phyloP scores from a whole-genome alignment of 2,797 vertebrate species.

The Muraenolepis orangiensis region DNA sequence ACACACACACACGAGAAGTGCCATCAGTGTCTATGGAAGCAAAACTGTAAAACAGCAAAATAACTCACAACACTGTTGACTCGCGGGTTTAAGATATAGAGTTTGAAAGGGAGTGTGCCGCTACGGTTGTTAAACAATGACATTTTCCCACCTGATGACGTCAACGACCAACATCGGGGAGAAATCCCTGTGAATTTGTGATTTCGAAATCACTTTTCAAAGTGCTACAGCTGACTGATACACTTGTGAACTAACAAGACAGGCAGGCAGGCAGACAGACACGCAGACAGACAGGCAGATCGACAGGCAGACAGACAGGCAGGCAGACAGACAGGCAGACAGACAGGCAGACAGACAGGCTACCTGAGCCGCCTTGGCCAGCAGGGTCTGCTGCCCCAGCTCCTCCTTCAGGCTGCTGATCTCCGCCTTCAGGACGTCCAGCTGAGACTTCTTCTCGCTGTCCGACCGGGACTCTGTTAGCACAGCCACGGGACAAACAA shows the following conservation, averaged over 20 bases:
- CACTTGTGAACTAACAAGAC: not conserved
- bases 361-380: conserved; percentile 79
- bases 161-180: not conserved
- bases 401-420: conserved; percentile 84
- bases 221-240: no score
- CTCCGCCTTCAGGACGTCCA: conserved; percentile 79
- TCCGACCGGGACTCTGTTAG: conserved; percentile 63
- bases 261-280: not conserved
- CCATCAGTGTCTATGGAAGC: not conserved
- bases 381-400: conserved; percentile 72
- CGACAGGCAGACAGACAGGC: not conserved
- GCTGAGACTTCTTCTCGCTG: conserved; percentile 76
- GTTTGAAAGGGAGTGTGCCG: not conserved
- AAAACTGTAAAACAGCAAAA: not conserved
- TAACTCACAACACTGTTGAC: no score
- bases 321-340: not conserved
- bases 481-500: not conserved
- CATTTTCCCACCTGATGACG: not conserved
- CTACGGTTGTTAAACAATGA: not conserved
- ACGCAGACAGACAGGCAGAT: not conserved
- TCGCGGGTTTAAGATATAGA: not conserved
- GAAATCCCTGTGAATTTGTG: not conserved
- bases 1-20: no score
- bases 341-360: not conserved
- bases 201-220: not conserved